Evolutionary conservation across 2,113 vertebrate genomes (phyloP).

Genomic region (Psittacula cyanocephala): DNA sequence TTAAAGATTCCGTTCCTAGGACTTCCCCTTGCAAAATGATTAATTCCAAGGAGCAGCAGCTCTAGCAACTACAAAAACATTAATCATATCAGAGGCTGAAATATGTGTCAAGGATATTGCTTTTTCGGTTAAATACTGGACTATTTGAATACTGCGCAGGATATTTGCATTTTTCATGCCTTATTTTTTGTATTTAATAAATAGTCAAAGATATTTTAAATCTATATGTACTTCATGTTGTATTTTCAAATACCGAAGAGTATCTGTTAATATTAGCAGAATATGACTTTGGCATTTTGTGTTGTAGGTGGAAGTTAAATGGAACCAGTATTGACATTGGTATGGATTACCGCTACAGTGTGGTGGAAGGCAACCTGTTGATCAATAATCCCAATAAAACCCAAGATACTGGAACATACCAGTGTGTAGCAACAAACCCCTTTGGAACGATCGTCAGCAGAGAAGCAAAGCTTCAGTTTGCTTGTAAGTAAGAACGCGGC

Average conservation of each 20-base stretch:
- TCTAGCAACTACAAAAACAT: background rate
- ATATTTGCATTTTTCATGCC: background rate
- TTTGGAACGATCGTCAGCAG: conserved; percentile 93
- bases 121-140: background rate
- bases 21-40: background rate
- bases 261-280: background rate
- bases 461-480: conserved; percentile 92
- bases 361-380: conserved; percentile 90
- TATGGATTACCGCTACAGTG: conserved; percentile 88
- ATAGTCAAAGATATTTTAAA: background rate
- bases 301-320: conserved; percentile 92
- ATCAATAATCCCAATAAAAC: conserved; percentile 91
- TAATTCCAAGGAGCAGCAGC: conserved; percentile 3
- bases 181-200: background rate
- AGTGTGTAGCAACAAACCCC: conserved; percentile 93
- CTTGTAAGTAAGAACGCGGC: conserved; percentile 83
- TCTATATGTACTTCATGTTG: background rate
- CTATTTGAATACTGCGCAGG: background rate
- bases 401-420: conserved; percentile 89
- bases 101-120: background rate
- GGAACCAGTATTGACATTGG: conserved; percentile 83
- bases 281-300: conserved; percentile 62
- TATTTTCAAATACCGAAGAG: background rate
- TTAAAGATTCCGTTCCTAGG: background rate
- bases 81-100: conserved; percentile 7